phyloP scores from a whole-genome alignment of 1,140 invertebrate genomes.

The Trachymyrmex septentrionalis region DNA sequence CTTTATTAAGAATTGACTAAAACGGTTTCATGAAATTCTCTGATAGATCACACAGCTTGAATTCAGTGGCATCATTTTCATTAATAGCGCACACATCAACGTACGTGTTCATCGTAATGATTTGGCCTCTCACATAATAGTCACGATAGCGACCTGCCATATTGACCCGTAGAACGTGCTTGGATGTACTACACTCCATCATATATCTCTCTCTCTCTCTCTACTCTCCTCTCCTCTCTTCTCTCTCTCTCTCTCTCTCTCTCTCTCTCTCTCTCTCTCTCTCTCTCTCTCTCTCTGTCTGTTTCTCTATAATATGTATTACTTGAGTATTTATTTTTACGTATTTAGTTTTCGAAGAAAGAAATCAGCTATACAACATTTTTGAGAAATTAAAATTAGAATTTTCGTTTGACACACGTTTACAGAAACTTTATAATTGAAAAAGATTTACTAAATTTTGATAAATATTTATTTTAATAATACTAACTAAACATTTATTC shows the following conservation, averaged over 20 bases:
- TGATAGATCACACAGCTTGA: constrained; percentile 41
- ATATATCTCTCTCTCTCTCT: not conserved
- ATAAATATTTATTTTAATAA: too few relatives aligned
- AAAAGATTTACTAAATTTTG: too few relatives aligned
- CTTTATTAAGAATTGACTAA: not conserved
- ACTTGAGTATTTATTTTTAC: not conserved
- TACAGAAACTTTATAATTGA: not conserved
- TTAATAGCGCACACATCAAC: constrained; percentile 61
- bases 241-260: not conserved
- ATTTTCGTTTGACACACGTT: not conserved
- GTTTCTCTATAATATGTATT: not conserved
- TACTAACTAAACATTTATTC: too few relatives aligned
- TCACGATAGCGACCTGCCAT: constrained; percentile 32
- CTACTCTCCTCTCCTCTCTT: too few relatives aligned
- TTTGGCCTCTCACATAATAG: constrained; percentile 59
- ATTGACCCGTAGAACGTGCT: constrained; percentile 44
- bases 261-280: not conserved
- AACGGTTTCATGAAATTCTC: constrained; percentile 29
- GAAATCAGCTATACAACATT: not conserved
- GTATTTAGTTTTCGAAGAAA: not conserved
- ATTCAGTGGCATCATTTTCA: constrained; percentile 62
- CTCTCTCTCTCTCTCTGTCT: not conserved
- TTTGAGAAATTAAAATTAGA: not conserved
- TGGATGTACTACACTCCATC: not conserved
- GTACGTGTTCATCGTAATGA: constrained; percentile 59